A percentile compares a stretch with the other conserved stretches of the same genome.
These are phyloP conservation scores for Melanotaenia parkinsoni DNA, from an alignment of 2,797 vertebrate genomes.

Conservation along the genomic window DNA sequence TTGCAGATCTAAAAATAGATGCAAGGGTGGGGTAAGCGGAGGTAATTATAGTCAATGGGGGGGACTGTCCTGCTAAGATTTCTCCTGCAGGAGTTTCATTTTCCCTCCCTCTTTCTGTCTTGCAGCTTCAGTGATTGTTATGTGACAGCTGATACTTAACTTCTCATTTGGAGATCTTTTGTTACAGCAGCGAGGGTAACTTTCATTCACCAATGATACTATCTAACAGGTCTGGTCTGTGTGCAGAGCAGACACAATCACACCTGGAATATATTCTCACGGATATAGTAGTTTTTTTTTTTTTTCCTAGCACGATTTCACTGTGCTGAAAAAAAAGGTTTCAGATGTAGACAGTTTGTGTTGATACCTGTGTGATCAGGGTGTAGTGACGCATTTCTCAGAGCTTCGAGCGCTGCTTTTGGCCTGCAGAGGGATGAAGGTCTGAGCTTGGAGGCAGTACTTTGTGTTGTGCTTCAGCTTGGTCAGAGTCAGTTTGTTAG, in stretches of 20 bases:
- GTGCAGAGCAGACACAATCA: conserved; percentile 18
- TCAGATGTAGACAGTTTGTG: neutral
- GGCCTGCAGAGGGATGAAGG: conserved; percentile 52
- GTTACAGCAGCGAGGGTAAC: conserved; percentile 34
- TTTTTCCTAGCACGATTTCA: no score
- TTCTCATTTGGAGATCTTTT: conserved; percentile 48
- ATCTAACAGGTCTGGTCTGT: conserved; percentile 12
- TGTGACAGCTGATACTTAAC: conserved; percentile 52
- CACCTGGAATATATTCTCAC: conserved; percentile 17
- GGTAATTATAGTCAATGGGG: conserved; percentile 50
- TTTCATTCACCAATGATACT: conserved; percentile 44
- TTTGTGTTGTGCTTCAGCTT: conserved; percentile 44
- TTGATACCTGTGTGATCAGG: conserved; percentile 58
- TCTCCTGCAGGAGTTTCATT: conserved; percentile 62
- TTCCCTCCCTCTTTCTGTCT: conserved; percentile 49
- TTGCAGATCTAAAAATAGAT: conserved; percentile 56
- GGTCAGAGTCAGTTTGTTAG: conserved; percentile 60
- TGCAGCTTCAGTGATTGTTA: conserved; percentile 16
- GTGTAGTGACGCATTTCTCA: conserved; percentile 61
- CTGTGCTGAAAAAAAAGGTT: no score
- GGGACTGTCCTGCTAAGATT: conserved; percentile 36
- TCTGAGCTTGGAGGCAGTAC: conserved; percentile 81
- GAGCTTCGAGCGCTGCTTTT: conserved; percentile 67
- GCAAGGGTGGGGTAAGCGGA: conserved; percentile 30
- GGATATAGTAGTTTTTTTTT: neutral